Percentiles rank a stretch among this genome's conserved stretches.
Conservation (phyloP, 2,888 invertebrate species). For the Bellardia pandia region DNA sequence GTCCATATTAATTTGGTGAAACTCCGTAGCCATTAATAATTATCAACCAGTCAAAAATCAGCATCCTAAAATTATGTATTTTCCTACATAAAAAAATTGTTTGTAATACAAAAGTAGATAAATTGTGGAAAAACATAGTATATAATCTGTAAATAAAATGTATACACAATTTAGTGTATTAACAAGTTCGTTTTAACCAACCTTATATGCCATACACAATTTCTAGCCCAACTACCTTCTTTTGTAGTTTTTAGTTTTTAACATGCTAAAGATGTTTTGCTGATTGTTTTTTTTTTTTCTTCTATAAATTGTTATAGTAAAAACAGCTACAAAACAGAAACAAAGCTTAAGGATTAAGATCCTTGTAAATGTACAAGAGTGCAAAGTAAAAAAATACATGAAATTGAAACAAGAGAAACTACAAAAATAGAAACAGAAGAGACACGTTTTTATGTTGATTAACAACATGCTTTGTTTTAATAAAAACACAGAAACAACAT, state of each 20-base stretch:
- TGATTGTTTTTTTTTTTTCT: slow-evolving; percentile 21
- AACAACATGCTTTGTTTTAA: slow-evolving; percentile 58
- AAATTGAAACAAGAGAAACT: slow-evolving; percentile 5
- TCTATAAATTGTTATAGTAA: slow-evolving; percentile 16
- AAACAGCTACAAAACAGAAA: slow-evolving; percentile 7
- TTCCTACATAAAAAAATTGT: no score
- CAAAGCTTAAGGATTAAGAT: slow-evolving; percentile 44
- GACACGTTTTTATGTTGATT: slow-evolving; percentile 66
- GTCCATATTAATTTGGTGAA: no score
- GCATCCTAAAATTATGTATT: no score
- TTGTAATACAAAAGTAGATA: no score
- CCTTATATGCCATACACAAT: not conserved
- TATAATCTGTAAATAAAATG: no score
- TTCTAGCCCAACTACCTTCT: not conserved
- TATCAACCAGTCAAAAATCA: no score
- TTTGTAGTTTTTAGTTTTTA: not conserved
- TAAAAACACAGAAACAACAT: slow-evolving; percentile 22
- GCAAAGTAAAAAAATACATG: slow-evolving; percentile 19
- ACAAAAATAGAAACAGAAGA: slow-evolving; percentile 19
- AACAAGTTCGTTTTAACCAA: not conserved
- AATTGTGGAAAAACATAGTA: no score
- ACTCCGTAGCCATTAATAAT: no score
- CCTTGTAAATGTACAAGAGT: slow-evolving; percentile 43
- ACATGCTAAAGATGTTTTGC: slow-evolving; percentile 28
- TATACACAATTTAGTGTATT: not conserved